Evolutionary conservation across 2,113 vertebrate genomes (phyloP).

Genomic region (Amphiprion percula): DNA sequence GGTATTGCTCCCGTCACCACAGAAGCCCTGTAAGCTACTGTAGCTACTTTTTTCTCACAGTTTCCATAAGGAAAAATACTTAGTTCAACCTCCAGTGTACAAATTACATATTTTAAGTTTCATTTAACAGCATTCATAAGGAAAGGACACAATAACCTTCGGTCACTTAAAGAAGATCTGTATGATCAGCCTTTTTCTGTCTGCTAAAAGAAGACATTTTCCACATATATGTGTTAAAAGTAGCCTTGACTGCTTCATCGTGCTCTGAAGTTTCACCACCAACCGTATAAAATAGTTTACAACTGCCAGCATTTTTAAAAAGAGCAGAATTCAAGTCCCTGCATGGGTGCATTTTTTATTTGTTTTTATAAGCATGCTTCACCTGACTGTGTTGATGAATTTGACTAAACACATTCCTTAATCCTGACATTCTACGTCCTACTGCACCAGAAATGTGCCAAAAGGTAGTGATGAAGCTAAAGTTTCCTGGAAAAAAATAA

Average conservation of each 20-base stretch:
- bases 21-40: slow-evolving; percentile 43
- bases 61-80: too few relatives aligned
- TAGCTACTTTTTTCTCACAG: background rate
- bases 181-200: background rate
- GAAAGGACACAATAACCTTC: too few relatives aligned
- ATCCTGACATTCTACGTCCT: background rate
- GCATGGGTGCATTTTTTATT: background rate
- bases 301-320: background rate
- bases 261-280: background rate
- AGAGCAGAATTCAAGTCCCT: background rate
- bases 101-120: background rate
- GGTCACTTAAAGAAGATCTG: background rate
- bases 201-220: too few relatives aligned
- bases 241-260: too few relatives aligned
- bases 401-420: background rate
- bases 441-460: background rate
- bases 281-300: background rate
- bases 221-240: too few relatives aligned
- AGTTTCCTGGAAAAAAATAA: background rate
- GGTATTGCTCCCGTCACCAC: slow-evolving; percentile 35
- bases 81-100: too few relatives aligned
- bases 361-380: background rate
- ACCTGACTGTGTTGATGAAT: background rate
- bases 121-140: background rate
- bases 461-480: background rate